These are phyloP conservation scores for Halocaridina rubra DNA, from an alignment of 2,888 invertebrate genomes.

Conservation along the genomic window DNA sequence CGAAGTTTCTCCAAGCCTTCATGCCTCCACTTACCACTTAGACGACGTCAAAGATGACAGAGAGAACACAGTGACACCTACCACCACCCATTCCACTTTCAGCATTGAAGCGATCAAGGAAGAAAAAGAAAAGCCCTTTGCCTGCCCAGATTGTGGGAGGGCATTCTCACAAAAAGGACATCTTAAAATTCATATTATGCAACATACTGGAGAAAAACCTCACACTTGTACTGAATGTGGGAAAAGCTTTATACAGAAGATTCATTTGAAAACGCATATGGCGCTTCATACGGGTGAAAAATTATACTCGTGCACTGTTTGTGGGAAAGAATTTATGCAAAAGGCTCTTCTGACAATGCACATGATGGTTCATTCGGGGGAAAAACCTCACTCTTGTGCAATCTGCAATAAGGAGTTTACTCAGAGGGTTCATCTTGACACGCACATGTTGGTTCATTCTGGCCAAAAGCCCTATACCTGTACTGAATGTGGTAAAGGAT, in stretches of 20 bases:
- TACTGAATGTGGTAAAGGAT: neutral
- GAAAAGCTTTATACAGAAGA: neutral
- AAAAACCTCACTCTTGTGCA: neutral
- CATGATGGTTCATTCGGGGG: neutral
- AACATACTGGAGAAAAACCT: neutral
- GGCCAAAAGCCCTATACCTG: neutral
- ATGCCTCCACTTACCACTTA: neutral
- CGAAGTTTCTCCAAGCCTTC: neutral
- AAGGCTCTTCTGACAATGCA: neutral
- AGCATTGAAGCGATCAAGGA: neutral
- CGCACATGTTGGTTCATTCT: neutral
- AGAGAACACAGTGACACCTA: neutral
- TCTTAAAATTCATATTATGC: neutral
- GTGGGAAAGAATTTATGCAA: neutral
- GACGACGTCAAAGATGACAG: neutral
- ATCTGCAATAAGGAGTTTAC: neutral
- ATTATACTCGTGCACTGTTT: neutral
- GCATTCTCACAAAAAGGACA: neutral
- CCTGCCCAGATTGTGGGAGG: neutral
- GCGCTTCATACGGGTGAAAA: neutral
- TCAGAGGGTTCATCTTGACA: neutral
- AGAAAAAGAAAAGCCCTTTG: neutral
- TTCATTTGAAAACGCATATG: neutral
- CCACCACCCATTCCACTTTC: neutral
- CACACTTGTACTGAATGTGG: neutral